These are phyloP conservation scores for Meta bourneti DNA, from an alignment of 2,888 invertebrate genomes.

Conservation along the genomic window DNA sequence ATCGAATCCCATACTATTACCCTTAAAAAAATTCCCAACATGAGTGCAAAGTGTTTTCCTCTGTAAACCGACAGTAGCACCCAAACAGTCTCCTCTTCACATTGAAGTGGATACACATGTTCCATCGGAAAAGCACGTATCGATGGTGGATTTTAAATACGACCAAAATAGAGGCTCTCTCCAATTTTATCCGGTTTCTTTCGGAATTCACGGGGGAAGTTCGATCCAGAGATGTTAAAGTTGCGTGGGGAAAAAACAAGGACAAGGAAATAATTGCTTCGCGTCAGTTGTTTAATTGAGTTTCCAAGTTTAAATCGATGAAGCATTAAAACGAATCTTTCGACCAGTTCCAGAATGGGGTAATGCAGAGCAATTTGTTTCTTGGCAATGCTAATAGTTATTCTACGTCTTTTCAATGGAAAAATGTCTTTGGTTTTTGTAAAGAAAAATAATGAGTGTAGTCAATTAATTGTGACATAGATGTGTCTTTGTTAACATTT, in stretches of 20 bases:
- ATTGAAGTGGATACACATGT: constrained; percentile 70
- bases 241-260: constrained; percentile 35
- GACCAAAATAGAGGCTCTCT: constrained; percentile 8
- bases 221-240: constrained; percentile 21
- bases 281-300: constrained; percentile 66
- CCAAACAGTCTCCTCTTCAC: constrained; percentile 9
- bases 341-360: constrained; percentile 25
- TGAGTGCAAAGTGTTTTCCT: constrained; percentile 67
- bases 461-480: background rate
- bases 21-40: constrained; percentile 53
- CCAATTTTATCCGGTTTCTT: constrained; percentile 36
- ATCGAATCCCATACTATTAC: constrained; percentile 27
- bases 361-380: constrained; percentile 31
- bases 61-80: constrained; percentile 44
- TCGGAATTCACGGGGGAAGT: constrained; percentile 28
- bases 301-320: constrained; percentile 65
- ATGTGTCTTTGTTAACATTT: background rate
- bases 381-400: constrained; percentile 35
- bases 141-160: constrained; percentile 31
- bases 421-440: background rate
- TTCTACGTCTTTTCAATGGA: background rate
- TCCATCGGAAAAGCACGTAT: constrained; percentile 32
- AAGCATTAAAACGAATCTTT: constrained; percentile 51
- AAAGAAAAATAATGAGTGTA: background rate
- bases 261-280: constrained; percentile 39